These are phyloP conservation scores for Gobionotothen gibberifrons DNA, from an alignment of 2,797 vertebrate species.

Conservation along the genomic window DNA sequence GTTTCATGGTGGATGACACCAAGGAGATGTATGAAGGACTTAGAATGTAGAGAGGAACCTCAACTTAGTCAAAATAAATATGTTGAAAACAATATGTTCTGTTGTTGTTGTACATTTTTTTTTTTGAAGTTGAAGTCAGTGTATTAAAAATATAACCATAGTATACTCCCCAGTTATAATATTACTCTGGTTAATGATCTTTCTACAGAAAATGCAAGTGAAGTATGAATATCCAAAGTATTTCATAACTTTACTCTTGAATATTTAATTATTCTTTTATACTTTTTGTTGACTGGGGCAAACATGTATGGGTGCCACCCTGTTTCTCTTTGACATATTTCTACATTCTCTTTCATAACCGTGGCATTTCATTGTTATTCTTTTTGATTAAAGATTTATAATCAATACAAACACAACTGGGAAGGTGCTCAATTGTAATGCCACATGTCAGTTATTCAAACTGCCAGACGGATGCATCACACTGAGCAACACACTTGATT, in stretches of 20 bases:
- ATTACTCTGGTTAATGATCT: neutral
- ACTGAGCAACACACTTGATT: constrained; percentile 24
- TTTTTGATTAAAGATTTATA: constrained; percentile 63
- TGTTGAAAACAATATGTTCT: neutral
- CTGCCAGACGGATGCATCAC: constrained; percentile 20
- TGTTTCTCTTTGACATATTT: constrained; percentile 16
- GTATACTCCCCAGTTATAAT: neutral
- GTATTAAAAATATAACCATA: neutral
- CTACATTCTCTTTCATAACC: constrained; percentile 39
- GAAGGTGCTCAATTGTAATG: constrained; percentile 60
- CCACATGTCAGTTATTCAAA: constrained; percentile 20
- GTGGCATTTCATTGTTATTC: constrained; percentile 27
- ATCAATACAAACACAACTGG: constrained; percentile 37
- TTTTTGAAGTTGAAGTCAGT: neutral
- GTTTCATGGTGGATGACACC: neutral
- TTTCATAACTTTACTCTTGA: neutral
- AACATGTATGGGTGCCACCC: neutral
- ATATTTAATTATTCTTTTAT: constrained; percentile 13
- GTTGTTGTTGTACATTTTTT: neutral
- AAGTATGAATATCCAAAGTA: neutral
- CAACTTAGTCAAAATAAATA: neutral
- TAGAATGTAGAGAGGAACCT: neutral
- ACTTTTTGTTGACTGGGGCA: constrained; percentile 2
- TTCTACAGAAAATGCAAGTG: neutral
- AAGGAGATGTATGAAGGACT: neutral